These are phyloP conservation scores for Euphonia xanthogaster DNA, from an alignment of 2,797 vertebrate genomes.

Conservation along the genomic window DNA sequence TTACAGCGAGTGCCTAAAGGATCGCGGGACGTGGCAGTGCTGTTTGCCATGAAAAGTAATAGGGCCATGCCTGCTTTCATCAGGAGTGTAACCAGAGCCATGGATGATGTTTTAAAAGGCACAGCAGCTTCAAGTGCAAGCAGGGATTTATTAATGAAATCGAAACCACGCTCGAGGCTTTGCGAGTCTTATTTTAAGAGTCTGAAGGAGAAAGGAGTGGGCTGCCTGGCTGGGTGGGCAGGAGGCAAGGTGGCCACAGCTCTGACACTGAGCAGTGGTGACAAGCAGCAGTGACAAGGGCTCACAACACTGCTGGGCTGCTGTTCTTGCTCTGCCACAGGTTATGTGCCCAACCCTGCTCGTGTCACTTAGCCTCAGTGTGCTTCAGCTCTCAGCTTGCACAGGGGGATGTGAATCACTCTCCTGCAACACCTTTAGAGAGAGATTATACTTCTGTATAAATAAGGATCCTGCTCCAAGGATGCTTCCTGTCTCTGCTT, in stretches of 20 bases:
- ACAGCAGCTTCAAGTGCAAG: constrained; percentile 61
- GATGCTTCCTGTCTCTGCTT: background rate
- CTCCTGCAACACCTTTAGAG: background rate
- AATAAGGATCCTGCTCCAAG: background rate
- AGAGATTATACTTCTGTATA: background rate
- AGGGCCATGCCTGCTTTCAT: constrained; percentile 62
- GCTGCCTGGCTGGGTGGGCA: background rate
- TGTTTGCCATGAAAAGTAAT: constrained; percentile 61
- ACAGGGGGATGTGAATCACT: background rate
- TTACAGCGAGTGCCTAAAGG: background rate
- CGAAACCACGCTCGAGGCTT: constrained; percentile 36
- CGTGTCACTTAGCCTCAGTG: background rate
- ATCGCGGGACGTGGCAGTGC: constrained; percentile 10
- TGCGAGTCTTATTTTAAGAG: constrained; percentile 58
- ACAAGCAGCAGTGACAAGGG: background rate
- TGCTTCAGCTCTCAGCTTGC: background rate
- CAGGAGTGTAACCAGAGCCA: constrained; percentile 61
- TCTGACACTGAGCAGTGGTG: background rate
- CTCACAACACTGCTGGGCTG: background rate
- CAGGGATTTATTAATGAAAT: constrained; percentile 68
- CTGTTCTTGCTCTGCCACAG: fast-evolving
- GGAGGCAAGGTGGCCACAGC: background rate
- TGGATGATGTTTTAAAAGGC: constrained; percentile 59
- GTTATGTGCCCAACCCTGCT: background rate
- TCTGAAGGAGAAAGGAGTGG: constrained; percentile 2